Evolutionary conservation across 1,140 invertebrate species (phyloP), one percentile per base, ranked within the genome.

Genomic region (Parapsyche elsis): DNA sequence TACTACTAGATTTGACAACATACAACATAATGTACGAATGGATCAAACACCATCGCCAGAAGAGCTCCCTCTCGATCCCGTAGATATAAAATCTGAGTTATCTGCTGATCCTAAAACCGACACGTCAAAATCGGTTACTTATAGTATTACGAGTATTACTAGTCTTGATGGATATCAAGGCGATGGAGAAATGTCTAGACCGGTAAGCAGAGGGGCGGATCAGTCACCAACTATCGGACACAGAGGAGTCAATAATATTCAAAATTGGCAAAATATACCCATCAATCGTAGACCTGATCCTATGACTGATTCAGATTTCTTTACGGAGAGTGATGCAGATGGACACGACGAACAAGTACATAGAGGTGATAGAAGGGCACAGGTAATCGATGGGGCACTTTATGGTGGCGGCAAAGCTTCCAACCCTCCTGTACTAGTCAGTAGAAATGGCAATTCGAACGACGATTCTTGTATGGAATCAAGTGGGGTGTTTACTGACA

Each of bases 261-360:
- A 89, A 85, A 88, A 89, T 86, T 90, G 88, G 88, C 88, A 89
- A 83, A 90, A 90, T 85, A 87, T 89, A 46, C 88, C 88, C 0
- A 88, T 90, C 10, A 85, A 88, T 78, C 84, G 92, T 83, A 89
- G 93, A 44, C 91, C 92, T 78, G 94, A 95, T 87, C 94, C 94
- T 0, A 95, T 96, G 94, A 96, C 95, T 0, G 95, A 96, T 87
- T 96, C 95, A 0, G 95, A 96, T 85, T 96, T 96, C 86, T 96
- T 95, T 84, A 96, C 94, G 5, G 95, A 96, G 88, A 95, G 94
- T 84, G 95, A 96, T 87, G 94, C 94, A 0, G 95, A 96, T 85
- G 92, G 91, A 0, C 91, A 93, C 86, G 94, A 95, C 80, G 94
- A 95, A 23, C 89, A 93, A 86, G 87, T 92, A 85, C 82, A 91